Evolutionary conservation across 2,797 vertebrate genomes (phyloP).

Genomic region (Gila robusta): DNA sequence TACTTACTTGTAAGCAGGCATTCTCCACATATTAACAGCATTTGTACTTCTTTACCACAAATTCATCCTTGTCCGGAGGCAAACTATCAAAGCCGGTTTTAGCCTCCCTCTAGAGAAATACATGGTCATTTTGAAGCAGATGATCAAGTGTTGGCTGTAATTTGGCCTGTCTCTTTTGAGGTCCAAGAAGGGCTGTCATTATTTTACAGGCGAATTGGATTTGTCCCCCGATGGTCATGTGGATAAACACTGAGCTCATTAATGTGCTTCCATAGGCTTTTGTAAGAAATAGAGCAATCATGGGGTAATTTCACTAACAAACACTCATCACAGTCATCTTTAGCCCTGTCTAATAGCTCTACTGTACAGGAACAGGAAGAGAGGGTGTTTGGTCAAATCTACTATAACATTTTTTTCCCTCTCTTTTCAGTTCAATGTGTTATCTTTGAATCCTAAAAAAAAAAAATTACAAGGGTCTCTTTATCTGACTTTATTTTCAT

Average conservation of each 20-base stretch:
- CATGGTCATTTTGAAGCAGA: slow-evolving; percentile 44
- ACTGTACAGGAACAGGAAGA: background rate
- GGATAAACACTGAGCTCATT: slow-evolving; percentile 81
- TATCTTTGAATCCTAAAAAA: background rate
- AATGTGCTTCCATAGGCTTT: slow-evolving; percentile 74
- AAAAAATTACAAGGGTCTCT: background rate
- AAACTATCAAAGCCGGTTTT: slow-evolving; percentile 27
- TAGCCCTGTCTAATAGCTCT: slow-evolving; percentile 36
- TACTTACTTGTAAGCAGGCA: background rate
- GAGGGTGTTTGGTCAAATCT: background rate
- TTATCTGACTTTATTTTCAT: background rate
- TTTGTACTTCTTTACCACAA: slow-evolving; percentile 8
- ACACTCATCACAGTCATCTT: slow-evolving; percentile 74
- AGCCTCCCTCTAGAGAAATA: slow-evolving; percentile 25
- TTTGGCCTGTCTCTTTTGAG: slow-evolving; percentile 56
- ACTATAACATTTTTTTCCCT: background rate
- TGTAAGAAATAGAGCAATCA: slow-evolving; percentile 79
- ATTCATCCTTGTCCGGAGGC: slow-evolving; percentile 11
- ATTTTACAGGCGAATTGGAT: slow-evolving; percentile 72
- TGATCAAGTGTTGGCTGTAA: slow-evolving; percentile 58
- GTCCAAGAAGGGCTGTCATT: slow-evolving; percentile 52
- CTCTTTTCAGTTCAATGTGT: background rate
- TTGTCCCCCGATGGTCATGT: slow-evolving; percentile 71
- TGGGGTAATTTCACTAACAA: slow-evolving; percentile 76
- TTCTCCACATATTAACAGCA: slow-evolving; percentile 19